Base-by-base conservation (phyloP, 2,888 invertebrate genomes). In the Autographa gamma region DNA sequence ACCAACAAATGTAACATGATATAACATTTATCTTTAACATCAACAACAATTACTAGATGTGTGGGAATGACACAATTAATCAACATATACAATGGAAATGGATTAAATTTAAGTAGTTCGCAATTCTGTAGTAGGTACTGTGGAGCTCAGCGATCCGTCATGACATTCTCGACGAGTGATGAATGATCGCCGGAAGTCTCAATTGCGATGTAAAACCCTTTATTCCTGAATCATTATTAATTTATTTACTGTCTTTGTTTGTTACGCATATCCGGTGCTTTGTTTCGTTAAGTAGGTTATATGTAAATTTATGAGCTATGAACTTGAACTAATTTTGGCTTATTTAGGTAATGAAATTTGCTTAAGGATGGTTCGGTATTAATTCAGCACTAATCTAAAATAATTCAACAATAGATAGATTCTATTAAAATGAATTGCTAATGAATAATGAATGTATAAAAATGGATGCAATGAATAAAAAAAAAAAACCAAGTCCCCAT, bases 191-290 rank as follows among this genome's bases (percentile, higher is more conserved):
- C 89, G 93, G 93, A 93, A 91, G 90, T 89, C 88, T 86, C 92
- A 93, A 93, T 93, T 92, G 88, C 86, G 85, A 86, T 87, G 89
- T 86, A 86, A 89, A 88, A 84, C 86, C 87, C 88, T 87, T 88
- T 85, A 58, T 83, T 84, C 81, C 85, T 81, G 81, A 88, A 89
- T 80, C 70, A 71, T 88, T 88, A 88, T 88, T 89, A 81, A 85
- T 84, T 80, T 79, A 77, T 85, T 79, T 77, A 80, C 75, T 78
- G 82, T 82, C 84, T 86, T 86, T 88, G 86, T 88, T 84, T 86
- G 77, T 82, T 71, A 78, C 66, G 63, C 75, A 76, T 82, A 82
- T 89, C 85, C 83, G 82, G 34, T 74, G 69, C 68, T 73, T 85
- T 79, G 72, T 77, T 68, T 86, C 60, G 69, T 66, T 75, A 69